Evolutionary conservation across 2,888 invertebrate species (phyloP), one percentile per base, ranked within the genome.

Genomic region (Xylota segnis): DNA sequence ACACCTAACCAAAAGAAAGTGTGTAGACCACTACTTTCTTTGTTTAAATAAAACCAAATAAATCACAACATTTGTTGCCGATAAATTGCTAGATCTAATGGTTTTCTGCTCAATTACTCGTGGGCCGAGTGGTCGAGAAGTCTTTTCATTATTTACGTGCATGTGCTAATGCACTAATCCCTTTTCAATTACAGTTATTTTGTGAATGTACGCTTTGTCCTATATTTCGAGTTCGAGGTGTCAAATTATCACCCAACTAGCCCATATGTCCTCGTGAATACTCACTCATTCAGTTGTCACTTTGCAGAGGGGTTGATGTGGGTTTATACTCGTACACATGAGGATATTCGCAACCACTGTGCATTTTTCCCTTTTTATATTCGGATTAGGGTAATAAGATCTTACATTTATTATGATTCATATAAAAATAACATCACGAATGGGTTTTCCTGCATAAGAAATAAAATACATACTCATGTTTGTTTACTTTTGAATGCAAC

Each of bases 141-240:
- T 52, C 40, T 50, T 70, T 70, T 65, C 65, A 74, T 79, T 79
- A 65, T 58, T 65, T 70, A 50, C 61, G 23, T 45, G 29, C 63
- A 79, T 79, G 74, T 79, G 74, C 50, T 79, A 72, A 76, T 66
- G 76, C 65, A 78, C 79, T 82, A 84, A 84, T 84, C 77, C 84
- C 84, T 74, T 82, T 87, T 86, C 77, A 87, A 87, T 87, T 87
- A 78, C 81, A 65, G 72, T 66, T 66, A 71, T 87, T 84, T 84
- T 58, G 66, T 71, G 76, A 66, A 72, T 76, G 37, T 16, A 61
- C 0, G 40, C 50, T 66, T 81, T 81, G 84, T 81, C 81, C 81
- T 84, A 70, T 14, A 74, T 72, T 66, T 50, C 54, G 43, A 75
- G 52, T 63, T 58, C 74, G 74, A 81, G 81, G 87, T 87, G 87